Evolutionary conservation across 2,888 invertebrate species (phyloP).

Genomic region (Parnassius apollo): DNA sequence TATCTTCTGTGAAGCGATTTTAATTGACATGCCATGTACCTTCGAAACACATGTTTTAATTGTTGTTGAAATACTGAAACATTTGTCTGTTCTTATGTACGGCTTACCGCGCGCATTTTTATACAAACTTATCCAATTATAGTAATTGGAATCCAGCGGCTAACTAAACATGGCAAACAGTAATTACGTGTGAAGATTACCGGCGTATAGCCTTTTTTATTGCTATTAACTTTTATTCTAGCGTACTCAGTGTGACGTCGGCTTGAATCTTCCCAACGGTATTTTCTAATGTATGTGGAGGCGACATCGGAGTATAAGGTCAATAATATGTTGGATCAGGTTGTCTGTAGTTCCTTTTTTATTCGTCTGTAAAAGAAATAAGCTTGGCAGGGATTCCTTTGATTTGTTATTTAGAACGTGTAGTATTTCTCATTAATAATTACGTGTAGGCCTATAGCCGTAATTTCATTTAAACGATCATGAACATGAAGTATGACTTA

Average conservation of each 20-base stretch:
- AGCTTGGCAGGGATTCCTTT: constrained; percentile 15
- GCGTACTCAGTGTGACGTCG: constrained; percentile 27
- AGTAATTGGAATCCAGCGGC: constrained; percentile 27
- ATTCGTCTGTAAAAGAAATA: constrained; percentile 1
- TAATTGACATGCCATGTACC: too few species aligned
- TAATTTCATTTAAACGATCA: too few species aligned
- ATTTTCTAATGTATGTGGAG: constrained; percentile 22
- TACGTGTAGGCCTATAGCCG: too few species aligned
- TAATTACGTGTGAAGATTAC: constrained; percentile 28
- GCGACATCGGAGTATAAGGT: constrained; percentile 13
- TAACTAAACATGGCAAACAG: constrained; percentile 25
- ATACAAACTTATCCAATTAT: constrained; percentile 25
- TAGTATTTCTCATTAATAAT: too few species aligned
- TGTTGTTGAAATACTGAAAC: constrained; percentile 8
- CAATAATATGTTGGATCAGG: constrained; percentile 21
- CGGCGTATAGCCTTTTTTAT: constrained; percentile 22
- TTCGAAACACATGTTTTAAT: constrained; percentile 1
- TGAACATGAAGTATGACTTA: too few species aligned
- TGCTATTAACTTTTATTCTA: constrained; percentile 22
- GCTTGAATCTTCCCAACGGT: constrained; percentile 16
- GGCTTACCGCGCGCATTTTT: constrained; percentile 9
- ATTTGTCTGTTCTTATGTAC: constrained; percentile 15
- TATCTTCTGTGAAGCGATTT: too few species aligned
- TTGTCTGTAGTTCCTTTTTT: constrained; percentile 11
- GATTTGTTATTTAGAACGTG: constrained; percentile 7